Evolutionary conservation across 2,113 vertebrate species (phyloP).

Genomic region (Pterocles gutturalis): DNA sequence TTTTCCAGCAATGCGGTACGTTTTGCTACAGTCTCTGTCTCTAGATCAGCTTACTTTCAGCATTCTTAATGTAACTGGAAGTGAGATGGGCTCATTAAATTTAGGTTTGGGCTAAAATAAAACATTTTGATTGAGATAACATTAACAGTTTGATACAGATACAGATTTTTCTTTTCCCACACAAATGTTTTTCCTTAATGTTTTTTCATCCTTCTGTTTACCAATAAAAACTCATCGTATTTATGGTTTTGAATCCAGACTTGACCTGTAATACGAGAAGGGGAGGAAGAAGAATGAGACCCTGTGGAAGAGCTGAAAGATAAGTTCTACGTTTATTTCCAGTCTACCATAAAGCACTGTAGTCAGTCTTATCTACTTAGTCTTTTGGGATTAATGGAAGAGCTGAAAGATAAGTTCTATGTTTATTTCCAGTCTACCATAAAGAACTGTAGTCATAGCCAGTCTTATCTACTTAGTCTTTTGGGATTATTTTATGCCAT

Average conservation of each 20-base stretch:
- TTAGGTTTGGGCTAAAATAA: neutral
- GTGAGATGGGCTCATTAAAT: neutral
- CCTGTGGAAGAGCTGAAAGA: neutral
- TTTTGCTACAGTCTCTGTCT: neutral
- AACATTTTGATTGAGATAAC: neutral
- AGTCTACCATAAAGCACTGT: neutral
- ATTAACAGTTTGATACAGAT: neutral
- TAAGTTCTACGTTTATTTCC: neutral
- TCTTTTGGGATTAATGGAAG: neutral
- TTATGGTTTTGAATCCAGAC: neutral
- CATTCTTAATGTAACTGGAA: neutral
- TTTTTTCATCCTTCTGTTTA: neutral
- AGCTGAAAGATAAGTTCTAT: neutral
- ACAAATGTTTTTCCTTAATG: neutral
- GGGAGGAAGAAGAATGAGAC: neutral
- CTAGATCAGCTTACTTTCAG: neutral
- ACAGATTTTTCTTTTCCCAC: neutral
- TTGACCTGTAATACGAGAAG: neutral
- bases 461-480: neutral
- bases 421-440: neutral
- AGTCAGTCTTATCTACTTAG: neutral
- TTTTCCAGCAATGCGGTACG: neutral
- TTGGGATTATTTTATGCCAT: neutral
- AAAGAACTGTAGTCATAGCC: neutral
- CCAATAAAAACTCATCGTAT: neutral